Percentiles rank a stretch among this genome's conserved stretches.
Evolutionary conservation across 2,797 vertebrate species (phyloP).

Genomic region (Ptychadena robeensis): DNA sequence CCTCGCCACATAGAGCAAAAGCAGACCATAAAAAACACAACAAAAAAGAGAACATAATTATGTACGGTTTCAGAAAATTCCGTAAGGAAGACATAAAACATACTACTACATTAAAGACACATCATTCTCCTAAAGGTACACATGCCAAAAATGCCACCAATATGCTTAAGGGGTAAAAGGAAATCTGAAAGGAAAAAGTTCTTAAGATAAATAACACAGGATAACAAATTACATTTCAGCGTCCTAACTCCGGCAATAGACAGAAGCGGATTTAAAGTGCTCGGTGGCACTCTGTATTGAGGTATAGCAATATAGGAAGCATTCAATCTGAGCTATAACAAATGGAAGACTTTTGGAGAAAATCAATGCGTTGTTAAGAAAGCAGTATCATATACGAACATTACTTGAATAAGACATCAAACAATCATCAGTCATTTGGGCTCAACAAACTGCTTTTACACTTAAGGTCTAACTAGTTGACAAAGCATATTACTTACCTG

Average conservation of each 20-base stretch:
- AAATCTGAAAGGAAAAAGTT: not conserved
- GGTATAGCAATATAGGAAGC: not conserved
- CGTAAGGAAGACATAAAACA: not conserved
- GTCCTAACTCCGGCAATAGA: not conserved
- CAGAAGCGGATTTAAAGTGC: not conserved
- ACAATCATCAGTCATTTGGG: not conserved
- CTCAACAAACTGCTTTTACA: not conserved
- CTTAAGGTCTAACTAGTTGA: not conserved
- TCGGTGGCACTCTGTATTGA: conserved; percentile 6
- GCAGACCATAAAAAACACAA: not conserved
- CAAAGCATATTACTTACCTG: conserved; percentile 27
- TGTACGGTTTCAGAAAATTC: not conserved
- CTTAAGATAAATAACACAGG: not conserved
- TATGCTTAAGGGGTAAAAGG: not conserved
- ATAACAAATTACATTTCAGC: not conserved
- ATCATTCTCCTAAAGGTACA: too few relatives aligned
- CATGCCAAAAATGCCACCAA: not conserved
- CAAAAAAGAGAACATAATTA: too few relatives aligned
- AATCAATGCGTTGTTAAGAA: conserved; percentile 32
- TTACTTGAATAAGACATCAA: conserved; percentile 9
- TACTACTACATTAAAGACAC: not conserved
- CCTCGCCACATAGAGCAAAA: too few relatives aligned
- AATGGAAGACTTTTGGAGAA: conserved; percentile 35
- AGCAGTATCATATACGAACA: conserved; percentile 17
- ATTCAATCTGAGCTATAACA: conserved; percentile 18